Base-by-base conservation (phyloP, 2,888 invertebrate species). In the Priocnemis perturbator region DNA sequence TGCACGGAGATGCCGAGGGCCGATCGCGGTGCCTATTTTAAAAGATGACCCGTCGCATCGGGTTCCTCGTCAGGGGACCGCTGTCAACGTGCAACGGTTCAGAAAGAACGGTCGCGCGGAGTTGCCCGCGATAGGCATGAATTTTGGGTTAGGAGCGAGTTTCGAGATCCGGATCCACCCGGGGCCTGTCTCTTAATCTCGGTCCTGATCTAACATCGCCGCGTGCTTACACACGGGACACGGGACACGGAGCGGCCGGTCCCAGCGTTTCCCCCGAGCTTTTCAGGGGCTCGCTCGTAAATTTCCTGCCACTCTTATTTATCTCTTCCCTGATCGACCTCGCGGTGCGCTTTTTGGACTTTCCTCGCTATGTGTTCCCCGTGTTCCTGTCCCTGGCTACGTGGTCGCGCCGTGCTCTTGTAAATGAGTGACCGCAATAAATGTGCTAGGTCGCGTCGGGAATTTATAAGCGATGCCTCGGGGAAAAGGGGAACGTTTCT, bases 231-330 rank as follows among this genome's bases (percentile, higher is more conserved):
- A 81, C 73, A 66, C 67, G 70, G 63, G 50, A 47, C 26, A 26
- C n/a, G n/a, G n/a, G n/a, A n/a, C n/a, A n/a, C n/a, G 30, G 15
- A 55, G 19, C 21, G 26, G 37, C 37, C 37, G 14, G 14, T 11
- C 45, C 55, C 45, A 37, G 71, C 76, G 74, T 84, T 83, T 77
- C 81, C 76, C 73, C 60, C 3, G 74, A 76, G 77, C 73, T 83
- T 84, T 83, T 69, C 83, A 76, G 76, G 62, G 61, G 61, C 77
- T 78, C 65, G 72, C 73, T 78, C 83, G 81, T 84, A 83, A 84
- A 84, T 83, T 81, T 79, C 79, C 37, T 77, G 76, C 76, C 76
- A 75, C 69, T 81, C 78, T 84, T 81, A 84, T 84, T 84, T 83
- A 83, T 83, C 84, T 79, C 73, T 72, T 45, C 58, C 66, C 61